Base-by-base conservation (phyloP, 92 coral and sea anemone species). In the Blastomussa wellsi region DNA sequence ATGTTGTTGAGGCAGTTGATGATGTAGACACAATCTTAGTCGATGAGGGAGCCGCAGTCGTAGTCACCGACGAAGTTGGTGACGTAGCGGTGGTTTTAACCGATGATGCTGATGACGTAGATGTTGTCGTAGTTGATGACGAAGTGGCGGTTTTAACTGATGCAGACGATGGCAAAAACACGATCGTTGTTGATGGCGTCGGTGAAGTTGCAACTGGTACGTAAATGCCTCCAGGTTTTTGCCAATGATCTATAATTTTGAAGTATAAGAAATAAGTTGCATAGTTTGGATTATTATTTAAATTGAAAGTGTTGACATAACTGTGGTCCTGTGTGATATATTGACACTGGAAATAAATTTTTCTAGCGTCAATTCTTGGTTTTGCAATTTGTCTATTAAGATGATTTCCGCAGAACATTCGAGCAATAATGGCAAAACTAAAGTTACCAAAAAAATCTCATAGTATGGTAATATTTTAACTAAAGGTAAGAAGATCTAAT, bases 241-340 rank as follows among this genome's bases (percentile, higher is more conserved):
- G 39, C 78, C 85, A 69, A 20, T 0, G 4, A 55, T 69, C 78
- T 81, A 19, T 32, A 41, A 81, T 20, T 35, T 78, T n/a, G 42
- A 7, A 59, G 52, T 32, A 33, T 17, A 44, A n/a, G 60, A 15
- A 78, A 33, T 36, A 12, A 32, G 7, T 29, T 3, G 16, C 35
- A 17, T 17, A 68, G 0, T 32, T 14, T 0, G 68, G 11, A 68
- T 68, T 33, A 35, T 15, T 6, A 67, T 67, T 39, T 24, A 4
- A 67, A 8, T 28, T 67, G 6, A 17, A 14, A 35, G 28, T 57
- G 7, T 57, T 57, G 29, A 26, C 24, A 57, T 57, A 26, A 24
- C 65, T 57, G 7, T 13, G 7, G 65, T 22, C 29, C 65, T 29
- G 0, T 57, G 49, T 8, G 11, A 44, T 8, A 0, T 44, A 8